phyloP scores from a whole-genome alignment of 2,888 invertebrate species.

The Drosophila testacea region DNA sequence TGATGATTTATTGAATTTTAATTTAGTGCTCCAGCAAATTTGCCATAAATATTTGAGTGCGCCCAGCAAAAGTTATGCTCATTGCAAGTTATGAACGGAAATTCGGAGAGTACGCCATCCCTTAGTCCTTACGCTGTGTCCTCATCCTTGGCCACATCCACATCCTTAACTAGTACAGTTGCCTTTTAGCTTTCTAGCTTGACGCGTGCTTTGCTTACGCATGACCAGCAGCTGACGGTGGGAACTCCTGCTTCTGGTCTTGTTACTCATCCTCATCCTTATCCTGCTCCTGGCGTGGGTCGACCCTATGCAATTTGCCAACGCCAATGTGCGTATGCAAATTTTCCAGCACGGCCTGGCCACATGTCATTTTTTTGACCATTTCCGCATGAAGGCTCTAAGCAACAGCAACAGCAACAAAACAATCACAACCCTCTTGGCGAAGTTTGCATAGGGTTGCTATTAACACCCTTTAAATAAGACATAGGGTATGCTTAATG shows the following conservation, averaged over 20 bases:
- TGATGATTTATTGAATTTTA: conserved; percentile 83
- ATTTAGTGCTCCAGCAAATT: conserved; percentile 73
- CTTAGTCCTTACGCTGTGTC: neutral
- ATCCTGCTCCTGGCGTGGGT: conserved; percentile 19
- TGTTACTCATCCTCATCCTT: conserved; percentile 1
- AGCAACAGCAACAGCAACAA: conserved; percentile 54
- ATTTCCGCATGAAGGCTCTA: conserved; percentile 64
- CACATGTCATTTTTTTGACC: conserved; percentile 76
- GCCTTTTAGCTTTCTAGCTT: conserved; percentile 66
- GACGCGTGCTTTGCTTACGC: conserved; percentile 65
- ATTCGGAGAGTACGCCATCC: conserved; percentile 40
- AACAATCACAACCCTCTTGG: conserved; percentile 49
- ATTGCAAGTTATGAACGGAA: conserved; percentile 61
- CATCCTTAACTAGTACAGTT: conserved; percentile 58
- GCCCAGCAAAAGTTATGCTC: conserved; percentile 67
- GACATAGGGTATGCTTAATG: neutral
- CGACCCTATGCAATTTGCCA: conserved; percentile 42
- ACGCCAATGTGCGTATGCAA: conserved; percentile 74
- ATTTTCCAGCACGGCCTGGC: conserved; percentile 48
- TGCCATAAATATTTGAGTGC: conserved; percentile 79
- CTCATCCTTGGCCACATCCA: conserved; percentile 1
- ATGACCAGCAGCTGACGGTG: conserved; percentile 49
- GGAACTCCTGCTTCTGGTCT: conserved; percentile 8
- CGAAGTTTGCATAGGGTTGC: conserved; percentile 39
- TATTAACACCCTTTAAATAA: conserved; percentile 36